Percentiles rank a stretch among this genome's conserved stretches.
Conservation (phyloP, 2,113 vertebrate genomes). For the Cisticola juncidis region DNA sequence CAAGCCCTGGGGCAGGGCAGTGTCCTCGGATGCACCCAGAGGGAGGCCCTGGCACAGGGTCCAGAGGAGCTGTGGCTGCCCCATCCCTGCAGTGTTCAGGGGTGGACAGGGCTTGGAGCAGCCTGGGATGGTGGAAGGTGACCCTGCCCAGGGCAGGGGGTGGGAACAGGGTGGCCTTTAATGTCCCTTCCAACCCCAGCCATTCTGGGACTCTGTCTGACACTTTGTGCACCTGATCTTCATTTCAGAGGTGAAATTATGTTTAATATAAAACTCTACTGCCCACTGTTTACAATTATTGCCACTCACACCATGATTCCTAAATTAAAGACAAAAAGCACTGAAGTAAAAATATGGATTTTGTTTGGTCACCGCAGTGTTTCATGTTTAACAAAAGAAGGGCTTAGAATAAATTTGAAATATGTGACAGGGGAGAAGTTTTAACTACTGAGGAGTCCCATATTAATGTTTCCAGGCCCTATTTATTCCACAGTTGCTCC, state of each 20-base stretch:
- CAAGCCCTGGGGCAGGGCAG: not conserved
- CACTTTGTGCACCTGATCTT: not conserved
- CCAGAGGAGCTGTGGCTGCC: not conserved
- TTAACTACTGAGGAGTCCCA: not conserved
- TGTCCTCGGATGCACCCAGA: rapidly evolving
- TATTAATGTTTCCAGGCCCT: not conserved
- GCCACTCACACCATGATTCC: not conserved
- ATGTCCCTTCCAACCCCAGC: not conserved
- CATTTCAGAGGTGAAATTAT: not conserved
- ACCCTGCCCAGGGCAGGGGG: not conserved
- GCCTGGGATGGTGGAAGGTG: not conserved
- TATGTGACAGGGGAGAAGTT: not conserved
- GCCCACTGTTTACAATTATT: not conserved
- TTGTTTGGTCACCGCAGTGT: not conserved
- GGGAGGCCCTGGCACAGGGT: not conserved
- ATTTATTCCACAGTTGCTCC: not conserved
- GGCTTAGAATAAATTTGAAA: not conserved
- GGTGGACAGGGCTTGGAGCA: not conserved
- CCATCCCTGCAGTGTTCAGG: not conserved
- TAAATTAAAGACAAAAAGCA: not conserved
- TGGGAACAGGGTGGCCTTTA: not conserved
- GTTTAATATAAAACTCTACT: not conserved
- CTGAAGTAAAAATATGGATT: not conserved
- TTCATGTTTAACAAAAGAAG: not conserved
- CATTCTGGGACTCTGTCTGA: not conserved